Conservation (phyloP, 2,888 invertebrate genomes). For the Holacanthella duospinosa region DNA sequence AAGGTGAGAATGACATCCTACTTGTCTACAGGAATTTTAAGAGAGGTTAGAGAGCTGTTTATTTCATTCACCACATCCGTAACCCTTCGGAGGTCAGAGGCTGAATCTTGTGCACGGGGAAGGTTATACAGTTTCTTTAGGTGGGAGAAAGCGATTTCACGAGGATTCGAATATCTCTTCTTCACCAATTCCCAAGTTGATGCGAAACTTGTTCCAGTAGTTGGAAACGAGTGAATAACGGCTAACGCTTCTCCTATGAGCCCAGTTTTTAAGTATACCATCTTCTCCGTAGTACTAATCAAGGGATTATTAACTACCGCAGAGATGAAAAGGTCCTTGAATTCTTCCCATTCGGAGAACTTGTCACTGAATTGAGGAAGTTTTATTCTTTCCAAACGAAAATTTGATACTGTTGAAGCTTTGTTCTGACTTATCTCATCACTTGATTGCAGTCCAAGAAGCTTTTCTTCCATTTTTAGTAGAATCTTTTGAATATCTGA, state of each 20-base stretch:
- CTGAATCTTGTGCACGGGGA: neutral
- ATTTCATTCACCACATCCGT: neutral
- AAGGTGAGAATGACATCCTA: neutral
- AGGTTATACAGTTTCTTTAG: neutral
- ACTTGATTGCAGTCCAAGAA: too few relatives aligned
- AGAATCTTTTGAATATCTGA: too few relatives aligned
- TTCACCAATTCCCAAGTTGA: neutral
- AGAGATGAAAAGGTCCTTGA: neutral
- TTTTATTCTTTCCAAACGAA: neutral
- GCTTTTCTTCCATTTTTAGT: too few relatives aligned
- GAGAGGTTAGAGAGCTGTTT: neutral
- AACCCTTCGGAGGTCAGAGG: neutral
- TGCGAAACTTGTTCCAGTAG: neutral
- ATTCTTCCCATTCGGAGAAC: neutral
- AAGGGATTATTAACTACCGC: neutral
- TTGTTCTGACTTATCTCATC: too few relatives aligned
- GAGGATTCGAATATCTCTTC: neutral
- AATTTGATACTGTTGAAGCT: too few relatives aligned
- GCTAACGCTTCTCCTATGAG: neutral
- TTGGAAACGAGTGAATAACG: neutral
- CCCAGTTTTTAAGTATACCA: neutral
- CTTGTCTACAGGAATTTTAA: neutral
- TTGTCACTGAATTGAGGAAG: neutral
- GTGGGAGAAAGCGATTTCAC: neutral
- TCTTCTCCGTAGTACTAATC: neutral